phyloP scores from a whole-genome alignment of 2,888 invertebrate species.

The Thelaira solivaga region DNA sequence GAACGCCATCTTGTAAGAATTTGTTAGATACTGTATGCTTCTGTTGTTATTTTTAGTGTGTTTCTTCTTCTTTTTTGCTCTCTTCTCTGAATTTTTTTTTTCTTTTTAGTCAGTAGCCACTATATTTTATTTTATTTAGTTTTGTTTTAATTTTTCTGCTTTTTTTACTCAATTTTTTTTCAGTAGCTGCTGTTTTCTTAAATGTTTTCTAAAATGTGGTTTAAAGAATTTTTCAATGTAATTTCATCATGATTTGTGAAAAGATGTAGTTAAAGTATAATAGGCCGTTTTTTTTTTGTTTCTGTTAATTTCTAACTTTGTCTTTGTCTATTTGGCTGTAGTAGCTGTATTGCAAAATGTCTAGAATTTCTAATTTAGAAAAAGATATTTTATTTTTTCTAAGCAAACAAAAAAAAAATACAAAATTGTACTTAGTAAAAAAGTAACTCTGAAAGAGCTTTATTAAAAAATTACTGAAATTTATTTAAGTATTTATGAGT shows the following conservation, averaged over 20 bases:
- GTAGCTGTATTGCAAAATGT: constrained; percentile 32
- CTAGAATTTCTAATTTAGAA: constrained; percentile 53
- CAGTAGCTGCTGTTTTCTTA: constrained; percentile 38
- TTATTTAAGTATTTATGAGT: constrained; percentile 27
- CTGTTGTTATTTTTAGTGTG: not conserved
- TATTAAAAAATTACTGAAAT: constrained; percentile 39
- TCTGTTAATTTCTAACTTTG: constrained; percentile 12
- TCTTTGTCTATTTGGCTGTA: constrained; percentile 2
- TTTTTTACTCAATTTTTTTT: constrained; percentile 14
- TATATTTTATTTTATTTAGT: constrained; percentile 36
- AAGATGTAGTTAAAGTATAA: constrained; percentile 51
- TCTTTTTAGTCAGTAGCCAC: not conserved
- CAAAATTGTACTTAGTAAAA: too few species aligned
- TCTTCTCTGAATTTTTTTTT: not conserved
- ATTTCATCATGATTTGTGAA: constrained; percentile 61
- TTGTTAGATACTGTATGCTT: constrained; percentile 53
- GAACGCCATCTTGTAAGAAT: constrained; percentile 63
- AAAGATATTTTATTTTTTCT: constrained; percentile 14
- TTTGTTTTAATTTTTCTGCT: constrained; percentile 20
- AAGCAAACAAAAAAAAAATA: not conserved
- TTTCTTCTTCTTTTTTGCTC: not conserved
- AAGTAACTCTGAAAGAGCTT: too few species aligned
- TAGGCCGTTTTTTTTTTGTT: constrained; percentile 35
- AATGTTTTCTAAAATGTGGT: constrained; percentile 50
- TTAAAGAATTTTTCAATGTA: constrained; percentile 62